Evolutionary conservation across 2,888 invertebrate genomes (phyloP).

Genomic region (Caenorhabditis drosophilae): DNA sequence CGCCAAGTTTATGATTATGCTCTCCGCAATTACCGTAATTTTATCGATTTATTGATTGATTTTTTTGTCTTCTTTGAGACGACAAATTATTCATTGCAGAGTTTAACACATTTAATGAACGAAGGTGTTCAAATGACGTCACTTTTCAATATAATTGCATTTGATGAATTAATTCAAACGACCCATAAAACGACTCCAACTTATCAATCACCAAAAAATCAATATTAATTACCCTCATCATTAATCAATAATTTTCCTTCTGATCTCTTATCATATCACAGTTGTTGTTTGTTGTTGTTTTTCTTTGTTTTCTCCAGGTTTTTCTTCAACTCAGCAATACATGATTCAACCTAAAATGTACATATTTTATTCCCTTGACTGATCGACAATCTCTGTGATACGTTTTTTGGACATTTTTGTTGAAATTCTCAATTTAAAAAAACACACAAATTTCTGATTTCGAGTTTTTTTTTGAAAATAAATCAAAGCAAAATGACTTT

Average conservation of each 20-base stretch:
- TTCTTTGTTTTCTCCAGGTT: no score
- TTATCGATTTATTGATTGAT: background rate
- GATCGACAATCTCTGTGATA: no score
- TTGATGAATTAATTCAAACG: conserved; percentile 47
- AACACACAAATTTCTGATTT: no score
- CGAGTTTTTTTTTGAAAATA: no score
- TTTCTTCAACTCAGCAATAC: no score
- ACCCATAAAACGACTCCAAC: conserved; percentile 22
- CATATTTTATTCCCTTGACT: no score
- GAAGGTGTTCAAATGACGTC: conserved; percentile 43
- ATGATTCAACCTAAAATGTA: no score
- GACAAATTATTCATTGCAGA: conserved; percentile 24
- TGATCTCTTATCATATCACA: no score
- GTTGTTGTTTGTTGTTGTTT: no score
- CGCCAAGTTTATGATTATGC: conserved; percentile 50
- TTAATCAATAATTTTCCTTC: background rate
- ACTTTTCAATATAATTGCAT: conserved; percentile 49
- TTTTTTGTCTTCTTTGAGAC: background rate
- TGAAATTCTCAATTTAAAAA: no score
- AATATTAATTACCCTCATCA: background rate
- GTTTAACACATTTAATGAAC: conserved; percentile 43
- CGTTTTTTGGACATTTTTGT: no score
- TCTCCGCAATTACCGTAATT: conserved; percentile 51
- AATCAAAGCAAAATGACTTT: no score
- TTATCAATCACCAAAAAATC: background rate